A percentile compares a stretch with the other conserved stretches of the same genome.
These are phyloP conservation scores for Cyphomyrus discorhynchus DNA, from an alignment of 2,113 vertebrate genomes.

Conservation along the genomic window DNA sequence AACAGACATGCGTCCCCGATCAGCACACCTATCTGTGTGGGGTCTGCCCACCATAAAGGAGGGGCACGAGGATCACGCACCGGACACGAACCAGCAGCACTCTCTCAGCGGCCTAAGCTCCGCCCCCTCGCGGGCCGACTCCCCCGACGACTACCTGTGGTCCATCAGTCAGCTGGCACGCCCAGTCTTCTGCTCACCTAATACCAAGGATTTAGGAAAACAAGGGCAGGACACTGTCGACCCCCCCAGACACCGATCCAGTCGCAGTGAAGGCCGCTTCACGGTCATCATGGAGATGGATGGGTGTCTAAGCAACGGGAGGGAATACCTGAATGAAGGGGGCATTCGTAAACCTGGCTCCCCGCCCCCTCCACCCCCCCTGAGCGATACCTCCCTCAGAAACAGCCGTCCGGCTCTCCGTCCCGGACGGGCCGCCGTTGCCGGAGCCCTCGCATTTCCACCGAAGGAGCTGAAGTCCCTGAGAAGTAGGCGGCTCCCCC, in stretches of 20 bases:
- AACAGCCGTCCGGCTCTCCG: constrained; percentile 34
- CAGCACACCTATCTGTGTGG: constrained; percentile 47
- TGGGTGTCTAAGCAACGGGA: constrained; percentile 8
- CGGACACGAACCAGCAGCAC: constrained; percentile 47
- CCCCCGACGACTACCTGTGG: constrained; percentile 47
- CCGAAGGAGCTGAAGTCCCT: constrained; percentile 20
- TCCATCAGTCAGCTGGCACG: constrained; percentile 52
- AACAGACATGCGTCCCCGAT: constrained; percentile 58
- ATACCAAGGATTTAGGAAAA: constrained; percentile 10
- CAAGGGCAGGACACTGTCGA: constrained; percentile 21
- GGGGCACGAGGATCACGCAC: constrained; percentile 51
- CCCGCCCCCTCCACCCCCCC: constrained; percentile 42
- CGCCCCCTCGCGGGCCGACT: background rate
- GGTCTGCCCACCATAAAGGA: constrained; percentile 62
- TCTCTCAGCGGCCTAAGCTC: constrained; percentile 19
- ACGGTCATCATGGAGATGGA: constrained; percentile 20
- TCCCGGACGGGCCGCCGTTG: constrained; percentile 3
- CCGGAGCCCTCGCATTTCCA: background rate
- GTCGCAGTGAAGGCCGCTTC: constrained; percentile 30
- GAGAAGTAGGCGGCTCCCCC: background rate
- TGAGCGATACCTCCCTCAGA: constrained; percentile 42
- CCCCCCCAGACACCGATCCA: constrained; percentile 54
- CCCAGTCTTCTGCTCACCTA: constrained; percentile 46
- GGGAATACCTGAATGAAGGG: background rate
- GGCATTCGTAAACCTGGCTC: background rate